Conservation (phyloP, 2,797 vertebrate genomes). For the Trichosurus vulpecula region DNA sequence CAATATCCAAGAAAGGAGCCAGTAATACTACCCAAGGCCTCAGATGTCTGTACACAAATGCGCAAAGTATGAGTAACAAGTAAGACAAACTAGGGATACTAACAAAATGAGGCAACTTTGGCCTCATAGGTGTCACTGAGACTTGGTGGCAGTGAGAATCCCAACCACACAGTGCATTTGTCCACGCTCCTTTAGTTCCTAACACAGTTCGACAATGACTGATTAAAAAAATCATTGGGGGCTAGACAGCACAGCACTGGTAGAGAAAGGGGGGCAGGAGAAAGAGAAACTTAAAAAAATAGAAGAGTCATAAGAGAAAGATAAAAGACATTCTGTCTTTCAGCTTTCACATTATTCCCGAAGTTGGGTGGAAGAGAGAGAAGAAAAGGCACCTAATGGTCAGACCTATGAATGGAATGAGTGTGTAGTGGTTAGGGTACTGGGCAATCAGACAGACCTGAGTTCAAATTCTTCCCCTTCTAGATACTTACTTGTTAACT, state of each 20-base stretch:
- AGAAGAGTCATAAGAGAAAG: not conserved
- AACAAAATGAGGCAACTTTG: not conserved
- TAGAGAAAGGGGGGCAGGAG: not conserved
- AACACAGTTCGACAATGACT: not conserved
- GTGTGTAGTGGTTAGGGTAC: not conserved
- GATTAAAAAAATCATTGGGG: slow-evolving; percentile 13
- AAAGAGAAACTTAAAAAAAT: not conserved
- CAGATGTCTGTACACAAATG: not conserved
- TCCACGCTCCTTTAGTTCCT: not conserved
- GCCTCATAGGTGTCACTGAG: not conserved
- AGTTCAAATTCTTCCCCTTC: not conserved
- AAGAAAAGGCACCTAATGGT: slow-evolving; percentile 23
- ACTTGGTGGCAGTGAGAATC: not conserved
- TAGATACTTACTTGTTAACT: not conserved
- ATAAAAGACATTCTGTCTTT: slow-evolving; percentile 39
- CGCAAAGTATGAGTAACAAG: not conserved
- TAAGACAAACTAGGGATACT: not conserved
- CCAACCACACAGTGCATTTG: not conserved
- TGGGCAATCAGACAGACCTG: not conserved
- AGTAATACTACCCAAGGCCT: not conserved
- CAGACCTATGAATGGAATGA: not conserved
- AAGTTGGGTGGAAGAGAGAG: slow-evolving; percentile 6
- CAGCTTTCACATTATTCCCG: not conserved
- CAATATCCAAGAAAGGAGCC: not conserved
- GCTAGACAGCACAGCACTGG: not conserved